Percentiles rank a stretch among this genome's conserved stretches.
phyloP scores from a whole-genome alignment of 2,113 vertebrate species.

The Rafetus swinhoei region DNA sequence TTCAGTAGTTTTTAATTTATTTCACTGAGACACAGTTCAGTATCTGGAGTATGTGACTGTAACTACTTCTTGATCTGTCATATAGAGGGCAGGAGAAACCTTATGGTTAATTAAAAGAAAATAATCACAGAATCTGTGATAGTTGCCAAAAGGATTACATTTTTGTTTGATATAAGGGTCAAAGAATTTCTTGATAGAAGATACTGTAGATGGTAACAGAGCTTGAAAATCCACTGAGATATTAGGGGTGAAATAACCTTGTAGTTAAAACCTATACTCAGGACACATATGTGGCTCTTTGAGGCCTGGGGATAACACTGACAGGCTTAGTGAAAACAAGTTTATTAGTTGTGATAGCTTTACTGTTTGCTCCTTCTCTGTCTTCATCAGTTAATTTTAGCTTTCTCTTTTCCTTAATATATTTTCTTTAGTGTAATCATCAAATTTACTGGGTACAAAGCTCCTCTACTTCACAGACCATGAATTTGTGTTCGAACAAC shows the following conservation, averaged over 20 bases:
- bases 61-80: neutral
- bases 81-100: neutral
- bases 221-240: neutral
- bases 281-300: neutral
- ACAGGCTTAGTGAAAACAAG: neutral
- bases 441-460: neutral
- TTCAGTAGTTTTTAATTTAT: neutral
- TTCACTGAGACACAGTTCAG: neutral
- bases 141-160: neutral
- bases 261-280: neutral
- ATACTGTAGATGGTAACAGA: neutral
- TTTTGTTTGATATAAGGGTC: constrained; percentile 4
- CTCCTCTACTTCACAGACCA: neutral
- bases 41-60: neutral
- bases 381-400: neutral
- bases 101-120: constrained; percentile 5
- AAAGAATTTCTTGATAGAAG: neutral
- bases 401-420: neutral
- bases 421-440: neutral
- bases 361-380: neutral
- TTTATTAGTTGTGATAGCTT: neutral
- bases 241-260: neutral
- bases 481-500: neutral
- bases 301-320: neutral
- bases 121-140: neutral